These are phyloP conservation scores for Polymixis flavicincta DNA, from an alignment of 2,888 invertebrate genomes.

Conservation along the genomic window DNA sequence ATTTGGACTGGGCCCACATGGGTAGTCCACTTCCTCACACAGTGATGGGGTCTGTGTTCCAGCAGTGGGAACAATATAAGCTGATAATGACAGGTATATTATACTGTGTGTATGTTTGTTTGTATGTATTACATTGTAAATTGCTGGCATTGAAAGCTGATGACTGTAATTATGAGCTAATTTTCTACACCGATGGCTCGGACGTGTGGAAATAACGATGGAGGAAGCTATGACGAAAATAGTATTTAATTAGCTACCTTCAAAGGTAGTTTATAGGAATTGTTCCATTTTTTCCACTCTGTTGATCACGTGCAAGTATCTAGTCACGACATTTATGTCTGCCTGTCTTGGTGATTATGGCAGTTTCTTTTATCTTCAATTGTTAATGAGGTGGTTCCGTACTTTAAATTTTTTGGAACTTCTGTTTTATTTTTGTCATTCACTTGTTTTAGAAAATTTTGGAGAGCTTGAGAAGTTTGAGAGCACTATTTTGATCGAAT, in stretches of 20 bases:
- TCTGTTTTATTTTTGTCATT: not conserved
- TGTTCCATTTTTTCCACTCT: slow-evolving; percentile 46
- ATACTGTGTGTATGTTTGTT: not conserved
- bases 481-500: not conserved
- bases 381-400: not conserved
- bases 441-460: not conserved
- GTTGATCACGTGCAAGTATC: not conserved
- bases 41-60: too few relatives aligned
- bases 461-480: not conserved
- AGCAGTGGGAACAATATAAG: too few relatives aligned
- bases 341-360: not conserved
- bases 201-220: slow-evolving; percentile 37
- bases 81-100: not conserved
- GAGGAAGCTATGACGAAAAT: slow-evolving; percentile 55
- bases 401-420: not conserved
- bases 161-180: slow-evolving; percentile 45
- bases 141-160: slow-evolving; percentile 35
- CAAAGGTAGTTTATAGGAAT: slow-evolving; percentile 24
- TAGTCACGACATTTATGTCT: not conserved
- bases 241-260: slow-evolving; percentile 31
- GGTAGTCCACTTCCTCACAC: too few relatives aligned
- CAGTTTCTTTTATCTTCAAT: slow-evolving; percentile 2
- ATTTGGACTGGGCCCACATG: too few relatives aligned
- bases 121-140: slow-evolving; percentile 9
- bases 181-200: slow-evolving; percentile 41